Conservation (phyloP, 2,888 invertebrate genomes). For the Blomia tropicalis region DNA sequence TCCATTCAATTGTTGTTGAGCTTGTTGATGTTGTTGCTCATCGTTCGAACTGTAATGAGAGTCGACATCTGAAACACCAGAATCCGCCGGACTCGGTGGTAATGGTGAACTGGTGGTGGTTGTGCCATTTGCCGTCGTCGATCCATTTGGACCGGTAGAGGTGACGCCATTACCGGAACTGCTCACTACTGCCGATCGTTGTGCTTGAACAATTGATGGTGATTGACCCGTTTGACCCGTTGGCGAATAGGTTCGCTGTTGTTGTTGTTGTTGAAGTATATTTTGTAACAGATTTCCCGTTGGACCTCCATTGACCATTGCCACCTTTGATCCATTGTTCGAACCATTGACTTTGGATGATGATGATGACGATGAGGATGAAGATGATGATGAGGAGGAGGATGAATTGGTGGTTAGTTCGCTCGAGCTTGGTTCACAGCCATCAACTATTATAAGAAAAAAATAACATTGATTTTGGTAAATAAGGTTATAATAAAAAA, state of each 20-base stretch:
- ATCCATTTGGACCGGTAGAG: neutral
- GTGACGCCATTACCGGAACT: neutral
- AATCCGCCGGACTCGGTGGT: constrained; percentile 91
- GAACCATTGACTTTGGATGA: neutral
- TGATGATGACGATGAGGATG: constrained; percentile 8
- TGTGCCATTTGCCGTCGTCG: neutral
- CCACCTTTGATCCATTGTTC: neutral
- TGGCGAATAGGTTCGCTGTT: constrained; percentile 44
- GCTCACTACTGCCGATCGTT: neutral
- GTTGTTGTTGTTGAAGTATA: constrained; percentile 33
- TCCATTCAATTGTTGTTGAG: constrained; percentile 14
- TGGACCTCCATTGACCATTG: neutral
- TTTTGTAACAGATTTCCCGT: constrained; percentile 31
- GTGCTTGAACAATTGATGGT: neutral
- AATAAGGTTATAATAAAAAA: neutral
- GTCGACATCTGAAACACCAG: constrained; percentile 90
- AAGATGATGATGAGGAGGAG: constrained; percentile 12
- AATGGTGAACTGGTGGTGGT: constrained; percentile 41
- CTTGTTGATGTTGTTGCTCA: constrained; percentile 39
- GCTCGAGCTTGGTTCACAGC: constrained; percentile 24
- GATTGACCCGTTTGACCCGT: constrained; percentile 35
- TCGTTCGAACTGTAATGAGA: constrained; percentile 64
- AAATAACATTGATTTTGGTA: neutral
- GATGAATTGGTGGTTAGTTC: neutral
- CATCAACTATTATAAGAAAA: constrained; percentile 19